phyloP scores from a whole-genome alignment of 2,113 vertebrate species.

The Alligator sinensis region DNA sequence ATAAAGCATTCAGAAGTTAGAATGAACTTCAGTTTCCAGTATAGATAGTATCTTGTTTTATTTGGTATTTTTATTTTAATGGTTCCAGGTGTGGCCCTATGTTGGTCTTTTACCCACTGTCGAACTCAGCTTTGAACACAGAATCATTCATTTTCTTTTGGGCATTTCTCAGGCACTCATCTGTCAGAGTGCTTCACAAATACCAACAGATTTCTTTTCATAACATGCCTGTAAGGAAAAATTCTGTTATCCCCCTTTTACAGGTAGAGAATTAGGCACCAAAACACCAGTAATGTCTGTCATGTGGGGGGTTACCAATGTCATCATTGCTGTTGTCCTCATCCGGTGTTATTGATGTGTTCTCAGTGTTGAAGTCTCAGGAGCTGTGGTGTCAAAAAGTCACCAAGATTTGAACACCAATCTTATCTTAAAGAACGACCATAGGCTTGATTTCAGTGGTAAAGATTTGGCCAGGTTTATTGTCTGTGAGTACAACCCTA shows the following conservation, averaged over 20 bases:
- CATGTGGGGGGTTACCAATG: too few species aligned
- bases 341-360: too few species aligned
- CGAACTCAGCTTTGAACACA: conserved; percentile 14
- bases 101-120: not conserved
- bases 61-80: not conserved
- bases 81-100: conserved; percentile 30
- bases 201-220: conserved; percentile 48
- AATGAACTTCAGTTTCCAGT: conserved; percentile 2
- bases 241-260: not conserved
- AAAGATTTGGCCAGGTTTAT: too few species aligned
- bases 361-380: too few species aligned
- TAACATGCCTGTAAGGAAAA: not conserved
- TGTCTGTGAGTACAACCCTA: too few species aligned
- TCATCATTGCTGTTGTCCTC: too few species aligned
- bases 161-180: conserved; percentile 24
- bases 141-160: conserved; percentile 59
- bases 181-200: conserved; percentile 17
- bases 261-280: not conserved
- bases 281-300: not conserved
- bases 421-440: too few species aligned
- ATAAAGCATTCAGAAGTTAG: conserved; percentile 1
- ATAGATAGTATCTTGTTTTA: conserved; percentile 48
- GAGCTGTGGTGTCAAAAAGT: too few species aligned
- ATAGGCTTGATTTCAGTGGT: too few species aligned
- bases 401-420: too few species aligned